phyloP scores from a whole-genome alignment of 2,797 vertebrate species.

The Glossophaga mutica region DNA sequence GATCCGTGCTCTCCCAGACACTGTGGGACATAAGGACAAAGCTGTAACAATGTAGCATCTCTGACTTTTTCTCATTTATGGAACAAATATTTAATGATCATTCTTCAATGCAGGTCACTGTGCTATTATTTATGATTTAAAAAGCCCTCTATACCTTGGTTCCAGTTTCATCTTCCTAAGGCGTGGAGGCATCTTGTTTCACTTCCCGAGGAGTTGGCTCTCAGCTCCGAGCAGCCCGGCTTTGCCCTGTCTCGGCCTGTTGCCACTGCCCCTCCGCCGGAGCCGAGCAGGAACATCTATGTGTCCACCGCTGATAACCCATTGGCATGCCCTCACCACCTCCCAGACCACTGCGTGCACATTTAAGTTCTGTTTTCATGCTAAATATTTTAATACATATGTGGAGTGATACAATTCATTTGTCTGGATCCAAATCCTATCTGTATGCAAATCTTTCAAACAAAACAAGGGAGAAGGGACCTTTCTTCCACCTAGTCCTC shows the following conservation, averaged over 20 bases:
- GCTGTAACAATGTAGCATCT: not conserved
- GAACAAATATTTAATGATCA: not conserved
- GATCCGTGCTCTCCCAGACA: not conserved
- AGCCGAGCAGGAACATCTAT: not conserved
- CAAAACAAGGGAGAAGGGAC: not conserved
- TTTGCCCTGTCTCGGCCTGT: not conserved
- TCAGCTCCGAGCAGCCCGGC: not conserved
- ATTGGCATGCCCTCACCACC: not conserved
- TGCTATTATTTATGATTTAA: not conserved
- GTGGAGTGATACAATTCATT: not conserved
- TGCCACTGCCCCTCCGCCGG: not conserved
- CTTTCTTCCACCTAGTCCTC: not conserved
- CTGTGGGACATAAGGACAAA: not conserved
- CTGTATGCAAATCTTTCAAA: not conserved
- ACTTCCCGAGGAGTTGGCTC: not conserved
- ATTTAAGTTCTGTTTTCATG: not conserved
- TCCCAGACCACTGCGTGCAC: not conserved
- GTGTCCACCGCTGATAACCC: not conserved
- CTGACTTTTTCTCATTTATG: not conserved
- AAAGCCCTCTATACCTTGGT: not conserved
- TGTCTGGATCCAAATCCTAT: not conserved
- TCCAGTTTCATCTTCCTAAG: not conserved
- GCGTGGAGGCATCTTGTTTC: not conserved
- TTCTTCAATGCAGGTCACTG: not conserved
- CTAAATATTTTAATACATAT: not conserved